Percentiles rank a stretch among this genome's conserved stretches.
phyloP scores from a whole-genome alignment of 2,113 vertebrate species.

The Tragelaphus strepsiceros region DNA sequence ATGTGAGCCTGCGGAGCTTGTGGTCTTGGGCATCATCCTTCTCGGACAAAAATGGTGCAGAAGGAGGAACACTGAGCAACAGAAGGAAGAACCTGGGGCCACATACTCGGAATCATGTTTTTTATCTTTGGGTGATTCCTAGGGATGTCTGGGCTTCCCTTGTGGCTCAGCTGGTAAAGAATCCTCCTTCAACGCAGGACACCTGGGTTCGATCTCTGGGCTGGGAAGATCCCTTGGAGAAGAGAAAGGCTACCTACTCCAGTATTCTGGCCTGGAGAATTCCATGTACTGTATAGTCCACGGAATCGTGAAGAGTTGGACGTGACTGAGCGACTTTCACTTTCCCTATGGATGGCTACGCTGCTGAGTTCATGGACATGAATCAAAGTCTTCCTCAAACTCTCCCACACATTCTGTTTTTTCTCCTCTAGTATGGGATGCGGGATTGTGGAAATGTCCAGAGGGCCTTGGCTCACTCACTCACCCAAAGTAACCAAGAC shows the following conservation, averaged over 20 bases:
- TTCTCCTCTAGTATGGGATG: not conserved
- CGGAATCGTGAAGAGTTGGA: not conserved
- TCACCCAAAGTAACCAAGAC: not conserved
- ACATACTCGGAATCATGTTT: not conserved
- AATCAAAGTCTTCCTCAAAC: too few species aligned
- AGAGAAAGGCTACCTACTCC: not conserved
- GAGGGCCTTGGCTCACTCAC: not conserved
- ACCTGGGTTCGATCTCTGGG: not conserved
- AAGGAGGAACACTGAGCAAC: not conserved
- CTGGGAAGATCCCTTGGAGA: not conserved
- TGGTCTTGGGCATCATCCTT: accelerated
- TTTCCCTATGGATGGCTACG: not conserved
- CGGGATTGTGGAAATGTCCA: not conserved
- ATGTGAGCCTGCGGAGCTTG: not conserved
- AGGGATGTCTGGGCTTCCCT: not conserved
- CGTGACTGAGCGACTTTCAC: not conserved
- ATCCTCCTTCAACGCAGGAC: not conserved
- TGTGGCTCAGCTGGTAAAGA: not conserved
- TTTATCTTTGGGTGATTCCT: not conserved
- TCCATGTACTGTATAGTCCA: not conserved
- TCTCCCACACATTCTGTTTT: too few species aligned
- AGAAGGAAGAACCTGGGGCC: not conserved
- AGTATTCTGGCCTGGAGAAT: not conserved
- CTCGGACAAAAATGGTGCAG: not conserved
- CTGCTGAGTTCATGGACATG: not conserved